Evolutionary conservation across 2,888 invertebrate genomes (phyloP).

Genomic region (Nomada lathburiana): DNA sequence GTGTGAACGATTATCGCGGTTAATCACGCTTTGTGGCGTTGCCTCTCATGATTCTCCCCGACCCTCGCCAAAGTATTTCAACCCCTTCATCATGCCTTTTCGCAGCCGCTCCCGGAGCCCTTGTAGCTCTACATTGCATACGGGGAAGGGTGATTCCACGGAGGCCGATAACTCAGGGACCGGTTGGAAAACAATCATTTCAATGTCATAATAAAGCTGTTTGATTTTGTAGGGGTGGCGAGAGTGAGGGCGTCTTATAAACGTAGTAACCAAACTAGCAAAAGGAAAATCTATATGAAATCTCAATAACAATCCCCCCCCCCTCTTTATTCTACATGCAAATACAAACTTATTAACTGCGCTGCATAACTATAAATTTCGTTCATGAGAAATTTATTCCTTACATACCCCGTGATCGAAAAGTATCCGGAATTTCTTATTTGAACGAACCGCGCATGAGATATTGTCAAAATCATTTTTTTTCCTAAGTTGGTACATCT

Average conservation of each 20-base stretch:
- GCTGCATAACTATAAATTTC: no score
- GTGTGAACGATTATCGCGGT: constrained; percentile 62
- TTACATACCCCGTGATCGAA: no score
- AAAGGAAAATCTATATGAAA: no score
- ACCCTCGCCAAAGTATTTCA: constrained; percentile 58
- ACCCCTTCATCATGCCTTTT: constrained; percentile 64
- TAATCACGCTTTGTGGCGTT: constrained; percentile 65
- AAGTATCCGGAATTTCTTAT: no score
- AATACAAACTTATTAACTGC: no score
- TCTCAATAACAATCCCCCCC: no score
- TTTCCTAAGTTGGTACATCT: no score
- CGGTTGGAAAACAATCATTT: neutral
- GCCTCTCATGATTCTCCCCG: constrained; percentile 54
- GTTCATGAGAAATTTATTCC: no score
- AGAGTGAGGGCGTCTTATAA: neutral
- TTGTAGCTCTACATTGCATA: neutral
- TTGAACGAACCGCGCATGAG: no score
- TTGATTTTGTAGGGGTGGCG: neutral
- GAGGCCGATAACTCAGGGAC: neutral
- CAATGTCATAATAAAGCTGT: neutral
- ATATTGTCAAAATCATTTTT: no score
- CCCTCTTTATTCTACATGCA: no score
- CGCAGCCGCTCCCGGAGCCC: constrained; percentile 16
- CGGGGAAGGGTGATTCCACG: neutral
- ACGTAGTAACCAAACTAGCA: neutral